These are phyloP conservation scores for Lacanobia wlatinum DNA, from an alignment of 2,888 invertebrate species.

Conservation along the genomic window DNA sequence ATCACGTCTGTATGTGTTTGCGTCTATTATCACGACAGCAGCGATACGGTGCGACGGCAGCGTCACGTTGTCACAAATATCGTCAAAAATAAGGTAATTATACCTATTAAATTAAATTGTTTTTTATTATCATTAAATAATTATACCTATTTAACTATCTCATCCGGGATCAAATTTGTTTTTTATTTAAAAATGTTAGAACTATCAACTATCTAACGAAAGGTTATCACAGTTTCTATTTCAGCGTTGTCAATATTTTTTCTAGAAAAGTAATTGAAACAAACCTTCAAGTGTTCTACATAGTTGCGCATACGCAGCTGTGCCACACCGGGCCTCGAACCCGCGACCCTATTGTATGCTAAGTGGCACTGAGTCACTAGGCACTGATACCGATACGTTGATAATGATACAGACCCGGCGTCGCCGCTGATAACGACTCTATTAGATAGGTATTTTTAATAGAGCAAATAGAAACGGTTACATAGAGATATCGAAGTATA, in stretches of 20 bases:
- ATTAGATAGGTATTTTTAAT: conserved; percentile 27
- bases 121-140: conserved; percentile 5
- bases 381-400: conserved; percentile 62
- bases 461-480: conserved; percentile 17
- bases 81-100: conserved; percentile 20
- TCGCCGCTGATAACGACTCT: conserved; percentile 54
- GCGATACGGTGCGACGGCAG: conserved; percentile 19
- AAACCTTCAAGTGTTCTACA: conserved; percentile 45
- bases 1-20: conserved; percentile 30
- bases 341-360: conserved; percentile 81
- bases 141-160: conserved; percentile 11
- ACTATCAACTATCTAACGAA: background rate
- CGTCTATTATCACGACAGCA: conserved; percentile 26
- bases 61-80: conserved; percentile 17
- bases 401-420: conserved; percentile 51
- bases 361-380: conserved; percentile 74
- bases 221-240: conserved; percentile 14
- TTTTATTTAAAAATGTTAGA: background rate
- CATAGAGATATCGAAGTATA: background rate
- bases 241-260: background rate
- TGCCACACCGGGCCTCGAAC: conserved; percentile 70
- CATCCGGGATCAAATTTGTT: conserved; percentile 22
- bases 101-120: background rate
- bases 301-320: conserved; percentile 46
- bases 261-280: conserved; percentile 28